Conservation (phyloP, 2,113 vertebrate genomes). For the Myodes glareolus region DNA sequence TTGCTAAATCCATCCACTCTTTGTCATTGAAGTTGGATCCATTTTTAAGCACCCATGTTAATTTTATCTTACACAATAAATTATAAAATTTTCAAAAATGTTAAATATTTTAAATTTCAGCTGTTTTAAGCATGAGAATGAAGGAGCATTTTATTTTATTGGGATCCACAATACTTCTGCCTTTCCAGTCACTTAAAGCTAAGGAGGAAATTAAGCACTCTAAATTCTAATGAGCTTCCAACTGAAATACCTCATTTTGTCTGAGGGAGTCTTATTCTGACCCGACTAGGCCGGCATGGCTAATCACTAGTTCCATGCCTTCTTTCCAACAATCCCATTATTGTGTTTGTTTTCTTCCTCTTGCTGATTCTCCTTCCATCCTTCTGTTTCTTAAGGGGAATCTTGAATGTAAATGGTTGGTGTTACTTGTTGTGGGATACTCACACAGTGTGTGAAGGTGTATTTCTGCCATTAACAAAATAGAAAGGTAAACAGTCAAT, state of each 20-base stretch:
- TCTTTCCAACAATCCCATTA: neutral
- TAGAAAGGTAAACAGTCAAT: neutral
- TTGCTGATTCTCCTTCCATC: neutral
- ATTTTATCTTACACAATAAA: neutral
- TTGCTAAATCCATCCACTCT: neutral
- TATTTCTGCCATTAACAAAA: neutral
- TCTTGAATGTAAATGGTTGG: neutral
- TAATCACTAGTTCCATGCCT: conserved; percentile 3
- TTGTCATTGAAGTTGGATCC: neutral
- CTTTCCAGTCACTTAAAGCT: conserved; percentile 32
- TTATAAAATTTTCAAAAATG: neutral
- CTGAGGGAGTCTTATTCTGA: conserved; percentile 17
- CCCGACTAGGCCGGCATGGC: neutral
- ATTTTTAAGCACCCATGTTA: neutral
- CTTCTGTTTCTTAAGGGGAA: neutral
- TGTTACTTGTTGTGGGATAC: neutral
- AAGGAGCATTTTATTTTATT: neutral
- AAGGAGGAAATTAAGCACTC: conserved; percentile 37
- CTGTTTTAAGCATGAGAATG: neutral
- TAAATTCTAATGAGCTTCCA: conserved; percentile 48
- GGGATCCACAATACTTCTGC: conserved; percentile 7
- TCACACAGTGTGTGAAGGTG: neutral
- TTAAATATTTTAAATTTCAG: conserved; percentile 34
- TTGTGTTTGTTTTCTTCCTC: neutral
- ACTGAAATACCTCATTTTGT: conserved; percentile 9